A percentile compares a stretch with the other conserved stretches of the same genome.
Conservation (phyloP, 2,797 vertebrate genomes). For the Parotocinclus haroldoi region DNA sequence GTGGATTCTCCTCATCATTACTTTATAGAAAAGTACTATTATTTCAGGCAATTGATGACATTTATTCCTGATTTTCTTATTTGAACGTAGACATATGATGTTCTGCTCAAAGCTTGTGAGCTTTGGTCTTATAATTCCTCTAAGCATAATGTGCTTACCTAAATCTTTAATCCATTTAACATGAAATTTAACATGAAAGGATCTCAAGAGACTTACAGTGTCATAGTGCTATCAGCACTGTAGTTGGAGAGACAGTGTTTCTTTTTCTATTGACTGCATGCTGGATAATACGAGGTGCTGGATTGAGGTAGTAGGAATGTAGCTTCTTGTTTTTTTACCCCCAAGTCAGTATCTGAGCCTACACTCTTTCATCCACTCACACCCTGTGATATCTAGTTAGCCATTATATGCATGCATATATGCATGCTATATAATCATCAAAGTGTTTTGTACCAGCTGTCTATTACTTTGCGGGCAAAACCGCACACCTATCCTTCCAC, state of each 20-base stretch:
- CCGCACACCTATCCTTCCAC: not conserved
- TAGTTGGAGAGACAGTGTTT: conserved; percentile 31
- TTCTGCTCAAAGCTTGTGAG: too few species aligned
- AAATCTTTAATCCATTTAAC: conserved; percentile 45
- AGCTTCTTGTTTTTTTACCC: not conserved
- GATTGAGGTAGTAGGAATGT: not conserved
- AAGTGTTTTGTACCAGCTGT: too few species aligned
- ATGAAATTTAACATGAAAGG: conserved; percentile 48
- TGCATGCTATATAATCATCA: too few species aligned
- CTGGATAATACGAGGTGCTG: not conserved
- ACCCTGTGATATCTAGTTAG: too few species aligned
- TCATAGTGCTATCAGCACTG: conserved; percentile 29
- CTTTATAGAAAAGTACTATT: too few species aligned
- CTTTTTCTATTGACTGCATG: conserved; percentile 7
- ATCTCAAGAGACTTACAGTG: conserved; percentile 37
- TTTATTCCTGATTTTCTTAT: too few species aligned
- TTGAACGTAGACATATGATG: too few species aligned
- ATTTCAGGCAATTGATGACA: too few species aligned
- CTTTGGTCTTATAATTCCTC: conserved; percentile 65
- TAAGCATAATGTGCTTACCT: conserved; percentile 50
- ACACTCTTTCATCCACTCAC: too few species aligned
- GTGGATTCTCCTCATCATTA: not conserved
- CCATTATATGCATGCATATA: too few species aligned
- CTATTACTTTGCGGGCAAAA: not conserved
- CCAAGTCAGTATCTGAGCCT: too few species aligned